Base-by-base conservation (phyloP, 2,888 invertebrate species). In the Tribolium freemani region DNA sequence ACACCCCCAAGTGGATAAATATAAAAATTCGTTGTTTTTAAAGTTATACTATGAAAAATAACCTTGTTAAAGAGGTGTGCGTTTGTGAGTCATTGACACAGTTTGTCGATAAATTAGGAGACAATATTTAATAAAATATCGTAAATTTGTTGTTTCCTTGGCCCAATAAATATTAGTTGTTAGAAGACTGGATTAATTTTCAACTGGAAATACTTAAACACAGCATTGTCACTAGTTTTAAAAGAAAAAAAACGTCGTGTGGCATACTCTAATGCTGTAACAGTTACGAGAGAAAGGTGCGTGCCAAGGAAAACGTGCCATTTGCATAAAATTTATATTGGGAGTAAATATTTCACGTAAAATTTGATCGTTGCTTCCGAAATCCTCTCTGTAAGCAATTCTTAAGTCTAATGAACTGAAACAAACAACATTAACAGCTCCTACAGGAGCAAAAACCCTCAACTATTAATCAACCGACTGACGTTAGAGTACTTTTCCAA, bases 211-310 rank as follows among this genome's bases (percentile, higher is more conserved):
- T n/a, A 38, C 2, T 38, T 38, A 5, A 38, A 5, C 38, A 38
- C 38, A 38, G n/a, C 8, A 38, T 38, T 38, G 38, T 38, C 38
- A 38, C 38, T 38, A 9, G 8, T 38, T 38, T 38, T 6, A n/a
- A 8, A 38, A 6, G 8, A n/a, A 6, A 38, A 38, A 38, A 38
- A n/a, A 6, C 38, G 38, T 38, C 8, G 38, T 38, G 8, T 38
- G 8, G 38, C 26, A 26, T 26, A 26, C 26, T 38, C 38, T 38
- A 38, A 5, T 26, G 53, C 21, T 53, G 53, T 53, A 53, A 53
- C 53, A 53, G 53, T 53, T 53, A 5, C n/a, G 48, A 53, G 53
- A 53, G 53, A 53, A 53, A 53, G 53, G 53, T 26, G 5, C 10
- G 10, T 20, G 53, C 53, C 53, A 53, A 53, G 53, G 53, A 53